phyloP scores from a whole-genome alignment of 1,140 invertebrate species.

The Sycobia sp. region DNA sequence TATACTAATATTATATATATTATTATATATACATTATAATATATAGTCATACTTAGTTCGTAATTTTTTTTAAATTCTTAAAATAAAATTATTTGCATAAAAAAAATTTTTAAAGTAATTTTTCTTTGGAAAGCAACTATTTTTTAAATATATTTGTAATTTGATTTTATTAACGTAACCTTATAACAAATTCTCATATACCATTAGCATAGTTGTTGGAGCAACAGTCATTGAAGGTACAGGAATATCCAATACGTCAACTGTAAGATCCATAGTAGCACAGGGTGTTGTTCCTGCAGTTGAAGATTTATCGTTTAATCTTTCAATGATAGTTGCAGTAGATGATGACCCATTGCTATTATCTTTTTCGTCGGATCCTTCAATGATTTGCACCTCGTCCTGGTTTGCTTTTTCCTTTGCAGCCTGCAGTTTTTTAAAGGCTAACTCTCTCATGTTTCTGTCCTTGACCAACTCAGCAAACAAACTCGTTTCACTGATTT shows the following conservation, averaged over 20 bases:
- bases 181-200: no score
- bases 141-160: no score
- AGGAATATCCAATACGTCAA: conserved; percentile 68
- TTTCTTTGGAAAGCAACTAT: no score
- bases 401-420: conserved; percentile 57
- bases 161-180: no score
- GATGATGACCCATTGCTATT: conserved; percentile 35
- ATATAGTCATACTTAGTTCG: no score
- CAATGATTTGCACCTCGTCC: conserved; percentile 59
- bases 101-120: no score
- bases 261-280: conserved; percentile 31
- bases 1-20: no score
- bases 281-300: conserved; percentile 23
- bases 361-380: conserved; percentile 55
- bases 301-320: conserved; percentile 53
- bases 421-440: conserved; percentile 70
- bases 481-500: conserved; percentile 82
- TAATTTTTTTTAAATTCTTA: no score
- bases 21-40: no score
- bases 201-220: conserved; percentile 8
- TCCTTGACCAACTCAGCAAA: conserved; percentile 88
- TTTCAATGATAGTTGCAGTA: conserved; percentile 50
- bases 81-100: no score
- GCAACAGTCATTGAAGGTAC: conserved; percentile 47
- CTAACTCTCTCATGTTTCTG: conserved; percentile 78